These are phyloP conservation scores for Trochalopteron elliotii DNA, from an alignment of 2,113 vertebrate genomes.

Conservation along the genomic window DNA sequence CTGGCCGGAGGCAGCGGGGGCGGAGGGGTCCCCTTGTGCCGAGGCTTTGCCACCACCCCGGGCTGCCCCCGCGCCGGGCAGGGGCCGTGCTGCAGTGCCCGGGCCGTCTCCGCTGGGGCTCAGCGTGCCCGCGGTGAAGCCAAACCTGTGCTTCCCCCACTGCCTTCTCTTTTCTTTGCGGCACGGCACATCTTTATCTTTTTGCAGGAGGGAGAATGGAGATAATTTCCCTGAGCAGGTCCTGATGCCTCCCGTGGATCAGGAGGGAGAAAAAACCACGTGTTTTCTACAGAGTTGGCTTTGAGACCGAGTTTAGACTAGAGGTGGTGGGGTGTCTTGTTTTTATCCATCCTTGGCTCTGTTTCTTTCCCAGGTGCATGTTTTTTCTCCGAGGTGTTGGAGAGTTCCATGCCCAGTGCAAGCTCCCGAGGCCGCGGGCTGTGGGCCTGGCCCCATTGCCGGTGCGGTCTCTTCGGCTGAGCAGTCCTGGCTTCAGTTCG, in stretches of 20 bases:
- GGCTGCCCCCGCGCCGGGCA: not conserved
- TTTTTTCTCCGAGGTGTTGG: not conserved
- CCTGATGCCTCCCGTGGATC: not conserved
- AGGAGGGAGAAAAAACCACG: not conserved
- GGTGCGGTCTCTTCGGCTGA: fast-evolving
- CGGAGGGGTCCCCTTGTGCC: fast-evolving
- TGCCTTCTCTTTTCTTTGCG: not conserved
- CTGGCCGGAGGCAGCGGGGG: fast-evolving
- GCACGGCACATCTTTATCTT: not conserved
- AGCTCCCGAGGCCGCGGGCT: not conserved
- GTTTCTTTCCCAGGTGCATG: not conserved
- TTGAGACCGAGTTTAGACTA: not conserved
- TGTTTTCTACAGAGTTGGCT: not conserved
- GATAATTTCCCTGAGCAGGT: not conserved
- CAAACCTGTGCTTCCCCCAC: not conserved
- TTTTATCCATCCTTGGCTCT: not conserved
- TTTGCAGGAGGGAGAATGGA: not conserved
- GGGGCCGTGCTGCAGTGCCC: not conserved
- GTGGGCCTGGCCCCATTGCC: not conserved
- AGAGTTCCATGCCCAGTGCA: not conserved
- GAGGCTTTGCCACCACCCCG: not conserved
- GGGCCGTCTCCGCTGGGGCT: too few relatives aligned
- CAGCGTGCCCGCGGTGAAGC: not conserved
- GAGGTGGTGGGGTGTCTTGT: fast-evolving
- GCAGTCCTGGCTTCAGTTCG: fast-evolving